Percentiles rank a stretch among this genome's conserved stretches.
phyloP scores from a whole-genome alignment of 2,113 vertebrate genomes.

The Piprites chloris region DNA sequence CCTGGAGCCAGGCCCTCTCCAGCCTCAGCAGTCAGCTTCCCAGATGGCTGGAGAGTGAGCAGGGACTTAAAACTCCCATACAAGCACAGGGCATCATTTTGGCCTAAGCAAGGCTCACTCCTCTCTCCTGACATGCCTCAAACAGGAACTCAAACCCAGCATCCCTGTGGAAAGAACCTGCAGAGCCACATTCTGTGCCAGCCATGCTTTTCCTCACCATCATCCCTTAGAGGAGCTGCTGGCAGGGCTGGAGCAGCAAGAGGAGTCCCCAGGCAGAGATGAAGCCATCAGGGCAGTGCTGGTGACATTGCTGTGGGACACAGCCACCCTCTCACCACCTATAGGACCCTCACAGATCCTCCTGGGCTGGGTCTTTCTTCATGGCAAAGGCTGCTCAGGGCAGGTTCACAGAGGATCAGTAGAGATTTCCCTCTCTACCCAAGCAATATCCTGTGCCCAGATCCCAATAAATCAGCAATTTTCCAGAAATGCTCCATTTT shows the following conservation, averaged over 20 bases:
- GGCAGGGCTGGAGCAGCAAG: neutral
- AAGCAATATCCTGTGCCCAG: neutral
- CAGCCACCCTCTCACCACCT: neutral
- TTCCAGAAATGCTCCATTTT: neutral
- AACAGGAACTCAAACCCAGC: neutral
- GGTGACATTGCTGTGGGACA: neutral
- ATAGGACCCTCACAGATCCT: fast-evolving
- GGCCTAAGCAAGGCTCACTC: neutral
- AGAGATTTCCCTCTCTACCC: neutral
- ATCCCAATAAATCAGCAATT: neutral
- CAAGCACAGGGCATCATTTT: neutral
- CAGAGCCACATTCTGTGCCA: neutral
- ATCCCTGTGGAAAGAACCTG: neutral
- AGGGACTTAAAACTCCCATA: fast-evolving
- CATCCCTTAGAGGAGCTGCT: neutral
- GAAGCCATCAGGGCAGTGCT: fast-evolving
- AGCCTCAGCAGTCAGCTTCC: neutral
- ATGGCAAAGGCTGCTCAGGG: neutral
- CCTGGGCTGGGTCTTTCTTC: neutral
- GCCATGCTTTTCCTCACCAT: neutral
- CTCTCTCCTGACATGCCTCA: neutral
- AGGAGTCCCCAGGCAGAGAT: neutral
- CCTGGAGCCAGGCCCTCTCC: neutral
- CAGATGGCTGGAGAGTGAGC: fast-evolving
- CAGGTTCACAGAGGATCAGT: neutral